Conservation (phyloP, 2,113 vertebrate species). For the Phodopus roborovskii region DNA sequence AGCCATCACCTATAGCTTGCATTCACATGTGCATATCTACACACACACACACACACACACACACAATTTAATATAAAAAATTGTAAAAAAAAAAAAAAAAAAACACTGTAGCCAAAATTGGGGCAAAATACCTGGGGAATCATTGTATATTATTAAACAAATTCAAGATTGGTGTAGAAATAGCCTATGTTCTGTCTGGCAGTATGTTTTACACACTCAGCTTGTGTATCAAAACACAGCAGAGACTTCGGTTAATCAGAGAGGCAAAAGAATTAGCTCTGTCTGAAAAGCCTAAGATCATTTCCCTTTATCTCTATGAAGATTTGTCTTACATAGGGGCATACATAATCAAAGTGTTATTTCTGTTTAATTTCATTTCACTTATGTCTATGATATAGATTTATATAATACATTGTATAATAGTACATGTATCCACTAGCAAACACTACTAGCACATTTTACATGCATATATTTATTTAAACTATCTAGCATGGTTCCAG, state of each 20-base stretch:
- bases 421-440: neutral
- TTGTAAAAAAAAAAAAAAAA: too few relatives aligned
- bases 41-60: neutral
- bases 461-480: neutral
- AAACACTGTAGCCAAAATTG: neutral
- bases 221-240: neutral
- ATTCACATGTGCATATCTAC: neutral
- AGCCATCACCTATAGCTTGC: neutral
- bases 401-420: neutral
- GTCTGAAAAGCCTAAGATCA: neutral
- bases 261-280: neutral
- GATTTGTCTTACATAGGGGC: neutral
- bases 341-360: neutral
- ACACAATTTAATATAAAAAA: neutral
- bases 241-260: neutral
- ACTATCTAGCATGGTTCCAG: neutral
- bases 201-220: neutral
- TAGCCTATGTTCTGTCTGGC: neutral
- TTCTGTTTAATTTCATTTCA: neutral
- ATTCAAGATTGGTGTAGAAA: neutral
- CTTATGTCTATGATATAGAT: neutral
- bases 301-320: neutral
- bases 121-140: neutral
- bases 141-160: neutral
- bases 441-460: neutral